These are phyloP conservation scores for Drosophila basisetae DNA, from an alignment of 2,888 invertebrate genomes.

Conservation along the genomic window DNA sequence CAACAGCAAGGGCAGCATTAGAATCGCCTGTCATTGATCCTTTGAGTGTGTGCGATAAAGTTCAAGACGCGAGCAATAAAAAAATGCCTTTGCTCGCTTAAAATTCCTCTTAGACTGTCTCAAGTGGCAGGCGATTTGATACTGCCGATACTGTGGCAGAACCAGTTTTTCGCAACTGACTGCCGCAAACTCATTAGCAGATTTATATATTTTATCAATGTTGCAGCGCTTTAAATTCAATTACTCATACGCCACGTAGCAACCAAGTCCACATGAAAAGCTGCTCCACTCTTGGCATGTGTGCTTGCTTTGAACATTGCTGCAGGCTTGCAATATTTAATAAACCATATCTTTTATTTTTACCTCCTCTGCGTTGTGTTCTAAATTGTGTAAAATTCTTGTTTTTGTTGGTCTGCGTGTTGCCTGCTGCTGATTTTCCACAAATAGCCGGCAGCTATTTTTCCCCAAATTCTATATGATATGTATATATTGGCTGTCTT, in stretches of 20 bases:
- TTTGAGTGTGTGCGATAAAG: slow-evolving; percentile 25
- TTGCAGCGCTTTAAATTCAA: slow-evolving; percentile 60
- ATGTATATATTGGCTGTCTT: slow-evolving; percentile 64
- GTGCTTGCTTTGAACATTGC: slow-evolving; percentile 58
- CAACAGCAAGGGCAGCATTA: slow-evolving; percentile 7
- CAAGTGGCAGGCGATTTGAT: slow-evolving; percentile 45
- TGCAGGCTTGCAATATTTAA: slow-evolving; percentile 68
- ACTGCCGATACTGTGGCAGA: slow-evolving; percentile 13
- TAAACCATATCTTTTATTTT: slow-evolving; percentile 67
- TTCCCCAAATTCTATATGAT: slow-evolving; percentile 64
- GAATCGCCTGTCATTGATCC: slow-evolving; percentile 47
- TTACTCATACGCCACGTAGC: slow-evolving; percentile 53
- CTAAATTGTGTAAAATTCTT: slow-evolving; percentile 48
- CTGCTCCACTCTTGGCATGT: slow-evolving; percentile 40
- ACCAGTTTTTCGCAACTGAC: slow-evolving; percentile 2
- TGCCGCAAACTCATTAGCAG: slow-evolving; percentile 55
- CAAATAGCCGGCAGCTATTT: slow-evolving; percentile 68
- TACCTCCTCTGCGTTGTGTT: slow-evolving; percentile 36
- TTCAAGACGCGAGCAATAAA: slow-evolving; percentile 22
- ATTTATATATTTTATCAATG: slow-evolving; percentile 24
- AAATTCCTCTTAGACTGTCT: slow-evolving; percentile 61
- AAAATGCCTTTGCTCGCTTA: slow-evolving; percentile 14
- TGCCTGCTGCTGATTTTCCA: slow-evolving; percentile 63
- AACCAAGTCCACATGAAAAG: slow-evolving; percentile 29
- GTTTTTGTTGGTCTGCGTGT: slow-evolving; percentile 31